Evolutionary conservation across 2,797 vertebrate genomes (phyloP).

Genomic region (Helarctos malayanus): DNA sequence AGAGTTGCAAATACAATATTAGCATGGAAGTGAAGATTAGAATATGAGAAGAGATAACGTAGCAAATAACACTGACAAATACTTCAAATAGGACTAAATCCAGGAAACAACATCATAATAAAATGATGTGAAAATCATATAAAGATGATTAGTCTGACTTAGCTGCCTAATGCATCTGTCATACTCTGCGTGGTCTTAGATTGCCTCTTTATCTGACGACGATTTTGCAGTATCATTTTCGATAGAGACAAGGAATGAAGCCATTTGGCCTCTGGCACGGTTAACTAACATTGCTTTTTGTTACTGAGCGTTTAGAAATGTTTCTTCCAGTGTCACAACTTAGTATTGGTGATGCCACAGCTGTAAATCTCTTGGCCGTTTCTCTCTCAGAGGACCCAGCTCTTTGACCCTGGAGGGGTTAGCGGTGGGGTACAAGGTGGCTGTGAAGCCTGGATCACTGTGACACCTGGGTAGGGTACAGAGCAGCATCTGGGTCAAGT

Average conservation of each 20-base stretch:
- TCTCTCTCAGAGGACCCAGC: background rate
- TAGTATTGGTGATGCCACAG: background rate
- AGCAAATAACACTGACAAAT: background rate
- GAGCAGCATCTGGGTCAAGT: background rate
- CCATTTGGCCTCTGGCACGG: background rate
- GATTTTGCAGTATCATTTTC: background rate
- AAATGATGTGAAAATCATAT: background rate
- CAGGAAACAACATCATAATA: background rate
- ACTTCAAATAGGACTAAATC: background rate
- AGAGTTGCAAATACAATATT: background rate
- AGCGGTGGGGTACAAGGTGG: background rate
- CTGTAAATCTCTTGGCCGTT: background rate
- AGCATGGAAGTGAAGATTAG: background rate
- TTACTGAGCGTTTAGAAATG: background rate
- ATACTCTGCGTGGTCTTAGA: background rate
- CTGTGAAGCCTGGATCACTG: background rate
- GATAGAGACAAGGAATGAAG: background rate
- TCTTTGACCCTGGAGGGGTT: background rate
- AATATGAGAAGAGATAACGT: background rate
- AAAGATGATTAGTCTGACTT: background rate
- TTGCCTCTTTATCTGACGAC: background rate
- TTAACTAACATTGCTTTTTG: background rate
- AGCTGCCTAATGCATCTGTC: background rate
- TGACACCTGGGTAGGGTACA: background rate
- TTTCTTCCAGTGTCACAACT: background rate